Evolutionary conservation across 1,140 invertebrate genomes (phyloP).

Genomic region (Meloidogyne exigua): DNA sequence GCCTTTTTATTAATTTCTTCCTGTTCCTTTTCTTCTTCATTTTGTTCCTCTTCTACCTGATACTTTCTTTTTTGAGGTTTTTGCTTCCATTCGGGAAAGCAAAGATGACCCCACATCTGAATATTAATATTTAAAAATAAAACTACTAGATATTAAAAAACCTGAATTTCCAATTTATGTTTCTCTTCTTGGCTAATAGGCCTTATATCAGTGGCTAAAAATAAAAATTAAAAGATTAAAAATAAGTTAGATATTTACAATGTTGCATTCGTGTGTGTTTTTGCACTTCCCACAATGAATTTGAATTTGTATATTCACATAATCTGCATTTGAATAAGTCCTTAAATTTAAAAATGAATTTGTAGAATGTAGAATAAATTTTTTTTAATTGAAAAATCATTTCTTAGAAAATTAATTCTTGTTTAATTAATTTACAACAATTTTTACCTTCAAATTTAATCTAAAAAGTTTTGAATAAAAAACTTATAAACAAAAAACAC

Average conservation of each 20-base stretch:
- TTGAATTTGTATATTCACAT: slow-evolving; percentile 57
- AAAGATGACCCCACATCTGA: slow-evolving; percentile 49
- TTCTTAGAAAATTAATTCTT: background rate
- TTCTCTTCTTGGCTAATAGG: slow-evolving; percentile 55
- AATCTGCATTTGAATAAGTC: slow-evolving; percentile 45
- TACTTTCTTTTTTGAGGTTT: slow-evolving; percentile 36
- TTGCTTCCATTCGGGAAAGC: slow-evolving; percentile 57
- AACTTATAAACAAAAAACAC: too few relatives aligned
- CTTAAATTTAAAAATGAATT: too few relatives aligned
- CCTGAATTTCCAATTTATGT: slow-evolving; percentile 48
- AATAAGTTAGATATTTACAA: slow-evolving; percentile 6
- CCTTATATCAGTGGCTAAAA: slow-evolving; percentile 16
- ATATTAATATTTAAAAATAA: slow-evolving; percentile 9
- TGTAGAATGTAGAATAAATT: too few relatives aligned
- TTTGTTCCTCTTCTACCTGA: background rate
- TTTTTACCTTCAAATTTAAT: too few relatives aligned
- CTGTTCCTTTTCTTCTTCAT: background rate
- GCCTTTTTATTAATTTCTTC: background rate
- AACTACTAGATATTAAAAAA: background rate
- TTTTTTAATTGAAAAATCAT: slow-evolving; percentile 14
- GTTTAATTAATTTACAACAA: background rate
- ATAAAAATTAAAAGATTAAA: background rate
- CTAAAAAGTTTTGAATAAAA: too few relatives aligned
- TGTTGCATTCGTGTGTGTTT: slow-evolving; percentile 53
- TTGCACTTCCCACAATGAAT: slow-evolving; percentile 53